These are phyloP conservation scores for Colaptes auratus DNA, from an alignment of 2,113 vertebrate genomes.

Conservation along the genomic window DNA sequence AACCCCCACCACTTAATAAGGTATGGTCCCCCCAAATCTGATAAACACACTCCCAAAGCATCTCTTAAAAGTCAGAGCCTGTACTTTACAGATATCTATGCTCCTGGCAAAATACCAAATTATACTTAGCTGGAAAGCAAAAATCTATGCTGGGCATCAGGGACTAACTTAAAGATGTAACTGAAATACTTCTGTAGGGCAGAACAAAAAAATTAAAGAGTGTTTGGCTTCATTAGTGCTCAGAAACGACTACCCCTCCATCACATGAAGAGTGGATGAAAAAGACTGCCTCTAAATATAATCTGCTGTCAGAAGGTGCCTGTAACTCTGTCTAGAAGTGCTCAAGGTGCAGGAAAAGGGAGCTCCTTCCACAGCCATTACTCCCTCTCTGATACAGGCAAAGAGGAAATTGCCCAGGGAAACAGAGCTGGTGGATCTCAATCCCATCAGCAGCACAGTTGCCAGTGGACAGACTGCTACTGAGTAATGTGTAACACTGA, in stretches of 20 bases:
- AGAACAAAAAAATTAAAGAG: neutral
- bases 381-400: neutral
- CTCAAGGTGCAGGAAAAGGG: neutral
- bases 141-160: slow-evolving; percentile 28
- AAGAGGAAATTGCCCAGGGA: neutral
- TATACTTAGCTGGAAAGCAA: slow-evolving; percentile 42
- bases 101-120: slow-evolving; percentile 42
- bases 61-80: slow-evolving; percentile 9
- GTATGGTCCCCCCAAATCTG: neutral
- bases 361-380: neutral
- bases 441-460: neutral
- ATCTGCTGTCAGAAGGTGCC: neutral
- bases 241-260: neutral
- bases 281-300: neutral
- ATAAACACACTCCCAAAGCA: slow-evolving; percentile 26
- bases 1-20: neutral
- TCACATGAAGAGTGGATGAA: neutral
- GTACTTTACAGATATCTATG: slow-evolving; percentile 6
- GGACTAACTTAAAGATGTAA: slow-evolving; percentile 6
- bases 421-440: neutral
- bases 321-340: neutral
- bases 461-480: neutral
- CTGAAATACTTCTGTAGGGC: neutral
- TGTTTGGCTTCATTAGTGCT: neutral
- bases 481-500: neutral